Percentiles rank a stretch among this genome's conserved stretches.
Conservation (phyloP, 2,113 vertebrate species). For the Ammodytes dubius region DNA sequence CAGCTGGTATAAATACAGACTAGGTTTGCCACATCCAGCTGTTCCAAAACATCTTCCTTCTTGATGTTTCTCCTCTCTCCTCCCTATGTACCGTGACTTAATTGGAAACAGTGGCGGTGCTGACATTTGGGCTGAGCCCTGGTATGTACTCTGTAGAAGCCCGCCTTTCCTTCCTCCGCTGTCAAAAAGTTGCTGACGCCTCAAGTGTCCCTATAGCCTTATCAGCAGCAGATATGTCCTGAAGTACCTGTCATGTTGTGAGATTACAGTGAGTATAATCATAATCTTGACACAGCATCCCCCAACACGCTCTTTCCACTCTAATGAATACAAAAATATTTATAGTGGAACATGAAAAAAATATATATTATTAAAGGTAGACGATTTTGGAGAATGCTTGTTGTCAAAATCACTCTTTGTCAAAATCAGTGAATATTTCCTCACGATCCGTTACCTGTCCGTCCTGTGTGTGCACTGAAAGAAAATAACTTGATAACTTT, state of each 20-base stretch:
- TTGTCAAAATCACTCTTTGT: too few species aligned
- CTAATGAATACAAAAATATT: too few species aligned
- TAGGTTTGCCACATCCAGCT: constrained; percentile 63
- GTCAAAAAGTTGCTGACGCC: constrained; percentile 41
- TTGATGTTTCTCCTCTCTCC: constrained; percentile 48
- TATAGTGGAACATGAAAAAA: too few species aligned
- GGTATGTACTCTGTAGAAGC: constrained; percentile 42
- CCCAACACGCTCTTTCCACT: too few species aligned
- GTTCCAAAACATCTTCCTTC: constrained; percentile 64
- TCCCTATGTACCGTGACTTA: constrained; percentile 50
- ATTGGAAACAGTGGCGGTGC: constrained; percentile 69
- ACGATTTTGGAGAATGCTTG: too few species aligned
- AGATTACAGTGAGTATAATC: neutral
- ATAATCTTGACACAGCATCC: too few species aligned
- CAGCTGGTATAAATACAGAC: constrained; percentile 48
- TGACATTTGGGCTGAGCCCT: constrained; percentile 55
- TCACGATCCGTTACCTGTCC: too few species aligned
- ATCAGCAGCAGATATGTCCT: constrained; percentile 19
- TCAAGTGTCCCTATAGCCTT: constrained; percentile 4
- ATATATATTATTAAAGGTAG: too few species aligned
- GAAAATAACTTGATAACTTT: constrained; percentile 26
- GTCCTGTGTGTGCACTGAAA: too few species aligned
- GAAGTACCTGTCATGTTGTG: neutral
- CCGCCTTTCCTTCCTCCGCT: constrained; percentile 60
- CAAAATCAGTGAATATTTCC: too few species aligned